Base-by-base conservation (phyloP, 2,888 invertebrate genomes). In the Andrena trimmerana region DNA sequence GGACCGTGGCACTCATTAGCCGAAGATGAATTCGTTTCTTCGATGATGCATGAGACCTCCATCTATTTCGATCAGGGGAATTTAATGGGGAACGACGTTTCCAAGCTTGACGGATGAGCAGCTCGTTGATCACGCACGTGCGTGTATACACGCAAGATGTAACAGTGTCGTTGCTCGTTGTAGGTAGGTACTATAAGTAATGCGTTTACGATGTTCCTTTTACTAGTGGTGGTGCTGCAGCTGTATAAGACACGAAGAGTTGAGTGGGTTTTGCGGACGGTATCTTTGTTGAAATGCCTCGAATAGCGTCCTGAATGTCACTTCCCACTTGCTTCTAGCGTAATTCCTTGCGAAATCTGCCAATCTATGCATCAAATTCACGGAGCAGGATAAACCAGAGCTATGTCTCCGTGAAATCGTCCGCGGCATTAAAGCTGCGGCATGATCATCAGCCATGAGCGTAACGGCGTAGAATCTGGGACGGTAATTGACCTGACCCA, bases 1-100 rank as follows among this genome's bases (percentile, higher is more conserved):
- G 79, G 84, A 78, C 65, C 68, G 29, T 2, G 52, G 16, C 54
- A 36, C 81, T 81, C 74, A 80, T 81, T 81, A 81, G 50, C 60
- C 33, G 66, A 79, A 78, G 73, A 73, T 63, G 78, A 73, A 78
- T 69, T 69, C 69, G 52, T 75, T 82, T 63, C 82, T 74, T 67
- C 66, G 74, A 63, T 82, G 82, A 82, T 82, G 82, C 59, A 82
- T 31, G 82, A 50, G 82, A n/a, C 63, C 29, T 36, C 48, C 82
- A 31, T 67, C 66, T 42, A 60, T 66, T 69, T 27, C 82, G 82
- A 82, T 82, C 70, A 31, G 48, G 20, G 42, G 33, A 52, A 71
- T 71, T 71, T 78, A 78, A 78, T 57, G 67, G 63, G 65, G 33
- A 13, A n/a, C 33, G 57, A 20, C 75, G 68, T 66, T 4, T 36